Conservation (phyloP, 2,888 invertebrate species). For the Seira musarum region DNA sequence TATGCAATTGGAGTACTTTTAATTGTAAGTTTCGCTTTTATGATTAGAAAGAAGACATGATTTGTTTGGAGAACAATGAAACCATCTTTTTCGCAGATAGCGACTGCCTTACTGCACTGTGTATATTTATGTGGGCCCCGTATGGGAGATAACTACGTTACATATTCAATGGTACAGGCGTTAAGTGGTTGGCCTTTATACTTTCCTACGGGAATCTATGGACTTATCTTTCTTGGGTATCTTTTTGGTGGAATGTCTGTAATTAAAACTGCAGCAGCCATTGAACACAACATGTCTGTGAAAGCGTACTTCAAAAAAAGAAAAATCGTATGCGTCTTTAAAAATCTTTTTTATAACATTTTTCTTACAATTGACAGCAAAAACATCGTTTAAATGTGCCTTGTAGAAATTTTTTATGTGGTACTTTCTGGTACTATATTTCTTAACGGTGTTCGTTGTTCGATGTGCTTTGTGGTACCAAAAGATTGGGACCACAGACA, state of each 20-base stretch:
- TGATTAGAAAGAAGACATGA: no score
- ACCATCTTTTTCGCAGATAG: conserved; percentile 7
- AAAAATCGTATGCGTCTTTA: neutral
- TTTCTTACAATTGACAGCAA: no score
- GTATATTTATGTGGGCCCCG: conserved; percentile 1
- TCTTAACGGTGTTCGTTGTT: neutral
- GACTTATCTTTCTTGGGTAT: conserved; percentile 1
- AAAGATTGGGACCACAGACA: neutral
- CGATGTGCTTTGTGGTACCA: neutral
- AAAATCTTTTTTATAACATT: no score
- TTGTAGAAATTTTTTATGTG: conserved; percentile 1
- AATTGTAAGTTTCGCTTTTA: no score
- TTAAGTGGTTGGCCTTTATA: neutral
- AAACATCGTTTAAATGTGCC: neutral
- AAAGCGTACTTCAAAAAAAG: conserved; percentile 8
- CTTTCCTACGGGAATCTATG: conserved; percentile 10
- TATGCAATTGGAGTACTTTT: conserved; percentile 3
- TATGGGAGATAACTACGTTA: conserved; percentile 22
- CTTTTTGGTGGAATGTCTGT: conserved; percentile 12
- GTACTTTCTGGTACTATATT: neutral
- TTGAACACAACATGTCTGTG: neutral
- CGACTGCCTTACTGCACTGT: neutral
- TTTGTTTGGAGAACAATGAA: no score
- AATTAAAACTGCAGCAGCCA: conserved; percentile 15
- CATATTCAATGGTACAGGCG: neutral